Evolutionary conservation across 2,888 invertebrate genomes (phyloP).

Genomic region (Danaus chrysippus): DNA sequence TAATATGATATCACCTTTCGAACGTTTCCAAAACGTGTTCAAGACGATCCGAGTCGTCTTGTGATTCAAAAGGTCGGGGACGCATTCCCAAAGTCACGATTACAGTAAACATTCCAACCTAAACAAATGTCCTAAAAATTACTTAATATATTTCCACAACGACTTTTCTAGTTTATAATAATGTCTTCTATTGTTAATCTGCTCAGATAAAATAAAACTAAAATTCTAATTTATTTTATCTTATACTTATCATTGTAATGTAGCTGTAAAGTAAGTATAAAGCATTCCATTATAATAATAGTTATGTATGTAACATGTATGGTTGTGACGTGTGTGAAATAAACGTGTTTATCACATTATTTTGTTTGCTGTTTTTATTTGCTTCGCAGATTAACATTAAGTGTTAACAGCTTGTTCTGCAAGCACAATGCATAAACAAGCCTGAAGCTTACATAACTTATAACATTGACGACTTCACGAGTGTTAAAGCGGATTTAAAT

Average conservation of each 20-base stretch:
- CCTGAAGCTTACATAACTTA: not conserved
- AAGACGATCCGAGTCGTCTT: slow-evolving; percentile 56
- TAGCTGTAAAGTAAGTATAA: slow-evolving; percentile 30
- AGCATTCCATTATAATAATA: slow-evolving; percentile 25
- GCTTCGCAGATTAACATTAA: slow-evolving; percentile 28
- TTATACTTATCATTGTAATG: slow-evolving; percentile 30
- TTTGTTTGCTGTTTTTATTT: slow-evolving; percentile 59
- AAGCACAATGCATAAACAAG: slow-evolving; percentile 15
- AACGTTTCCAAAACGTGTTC: slow-evolving; percentile 45
- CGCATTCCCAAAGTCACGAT: slow-evolving; percentile 58
- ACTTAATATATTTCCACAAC: slow-evolving; percentile 13
- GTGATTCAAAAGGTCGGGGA: slow-evolving; percentile 65
- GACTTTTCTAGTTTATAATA: slow-evolving; percentile 18
- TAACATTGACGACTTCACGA: not conserved
- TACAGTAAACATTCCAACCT: slow-evolving; percentile 67
- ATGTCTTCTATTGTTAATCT: slow-evolving; percentile 24
- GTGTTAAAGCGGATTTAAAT: no score
- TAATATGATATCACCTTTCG: slow-evolving; percentile 46
- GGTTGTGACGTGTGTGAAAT: slow-evolving; percentile 53
- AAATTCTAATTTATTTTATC: slow-evolving; percentile 30
- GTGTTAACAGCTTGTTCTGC: slow-evolving; percentile 19
- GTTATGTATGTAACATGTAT: slow-evolving; percentile 51
- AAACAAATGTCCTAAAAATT: slow-evolving; percentile 19
- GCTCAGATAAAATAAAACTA: slow-evolving; percentile 17
- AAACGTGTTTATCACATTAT: slow-evolving; percentile 70